Evolutionary conservation across 2,113 vertebrate genomes (phyloP), one percentile per base, ranked within the genome.

Genomic region (Genyomyrus donnyi): DNA sequence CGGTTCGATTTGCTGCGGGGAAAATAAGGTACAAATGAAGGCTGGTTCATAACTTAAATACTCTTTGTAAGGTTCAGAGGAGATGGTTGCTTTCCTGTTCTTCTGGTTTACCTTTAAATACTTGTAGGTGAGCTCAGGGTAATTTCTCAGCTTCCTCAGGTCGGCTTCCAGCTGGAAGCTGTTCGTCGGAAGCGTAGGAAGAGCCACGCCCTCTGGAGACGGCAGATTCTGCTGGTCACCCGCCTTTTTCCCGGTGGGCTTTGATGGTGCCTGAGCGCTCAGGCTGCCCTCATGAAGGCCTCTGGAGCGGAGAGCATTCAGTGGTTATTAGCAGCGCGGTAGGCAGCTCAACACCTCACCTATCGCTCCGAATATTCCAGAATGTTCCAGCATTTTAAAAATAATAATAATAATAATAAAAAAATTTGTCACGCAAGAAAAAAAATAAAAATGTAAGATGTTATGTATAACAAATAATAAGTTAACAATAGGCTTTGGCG

Each of bases 91-190:
- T 9, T 45, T 31, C 35, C 5, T 62, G 35, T 19, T 10, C 42
- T n/a, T 0, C 17, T 21, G 19, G 1, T 31, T 80, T 93, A 99
- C 98, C 96, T 96, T 98, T 58, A 99, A 92, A 90, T 99, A 99
- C 88, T 93, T 94, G 90, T 99, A 98, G 90, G 97, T 94, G 19
- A 92, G 89, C 91, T 97, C 94, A 0, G 97, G 97, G 56, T 94
- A 95, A 88, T 93, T 93, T 92, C 97, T 96, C 31, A 99, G 93
- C 92, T 96, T 97, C 89, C 98, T 96, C 88, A 99, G 96, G 93
- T 98, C 97, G 45, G 97, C 94, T 92, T 99, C 98, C 53, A 99
- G 96, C 91, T 99, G 98, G 92, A 99, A 99, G 89, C 97, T 96
- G 95, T 95, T 99, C 87, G 95, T 35, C 91, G 98, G 98, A 89